Base-by-base conservation (phyloP, 2,113 vertebrate genomes). In the Rhinogobius similis region DNA sequence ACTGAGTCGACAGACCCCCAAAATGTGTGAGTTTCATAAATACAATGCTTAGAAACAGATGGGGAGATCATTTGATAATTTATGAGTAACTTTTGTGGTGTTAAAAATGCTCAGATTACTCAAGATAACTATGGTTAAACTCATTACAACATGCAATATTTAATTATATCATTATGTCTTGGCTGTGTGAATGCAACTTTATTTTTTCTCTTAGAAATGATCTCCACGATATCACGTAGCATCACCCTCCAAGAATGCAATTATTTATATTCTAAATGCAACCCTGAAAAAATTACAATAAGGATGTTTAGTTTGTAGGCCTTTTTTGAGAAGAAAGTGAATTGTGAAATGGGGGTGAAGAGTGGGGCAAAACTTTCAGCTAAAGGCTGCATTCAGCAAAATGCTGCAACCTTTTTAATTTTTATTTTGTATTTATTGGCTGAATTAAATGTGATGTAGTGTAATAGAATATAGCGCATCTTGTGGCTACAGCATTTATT, bases 401-500 rank as follows among this genome's bases (percentile, higher is more conserved):
- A n/a, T n/a, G n/a, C n/a, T n/a, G n/a, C n/a, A n/a, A n/a, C n/a
- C n/a, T n/a, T n/a, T n/a, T n/a, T n/a, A n/a, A n/a, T n/a, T n/a
- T n/a, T n/a, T n/a, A n/a, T n/a, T n/a, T n/a, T n/a, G n/a, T n/a
- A n/a, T n/a, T n/a, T n/a, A n/a, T n/a, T n/a, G n/a, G n/a, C n/a
- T n/a, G n/a, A n/a, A n/a, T n/a, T 36, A 1, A 36, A 36, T 36
- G 32, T 36, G 9, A 36, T 36, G 1, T 5, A 3, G 5, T 36
- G 32, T 36, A 36, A 36, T 41, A 41, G 9, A 41, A 41, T 13
- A 1, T 41, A 41, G 39, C 8, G 8, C 32, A 36, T 36, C 4
- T 41, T 43, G 58, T 85, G 74, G 81, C 79, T 78, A 58, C n/a
- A n/a, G n/a, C n/a, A 64, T 61, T 74, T 76, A 77, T 86, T 79